phyloP scores from a whole-genome alignment of 2,797 vertebrate genomes.

The Sphenodon punctatus region DNA sequence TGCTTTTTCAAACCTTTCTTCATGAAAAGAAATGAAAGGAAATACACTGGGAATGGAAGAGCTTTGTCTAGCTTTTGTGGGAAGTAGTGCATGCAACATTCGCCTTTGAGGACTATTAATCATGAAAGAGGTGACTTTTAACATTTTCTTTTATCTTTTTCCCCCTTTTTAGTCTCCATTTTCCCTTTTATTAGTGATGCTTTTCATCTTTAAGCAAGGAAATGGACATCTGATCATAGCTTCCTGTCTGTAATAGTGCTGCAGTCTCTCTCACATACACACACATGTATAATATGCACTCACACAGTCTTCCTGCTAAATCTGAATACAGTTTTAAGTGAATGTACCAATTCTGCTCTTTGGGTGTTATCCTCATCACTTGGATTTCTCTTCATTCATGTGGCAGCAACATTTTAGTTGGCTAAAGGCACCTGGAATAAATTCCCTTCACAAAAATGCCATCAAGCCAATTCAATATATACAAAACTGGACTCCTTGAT shows the following conservation, averaged over 20 bases:
- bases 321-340: background rate
- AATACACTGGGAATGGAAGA: background rate
- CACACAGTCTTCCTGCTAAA: background rate
- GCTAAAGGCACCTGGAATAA: background rate
- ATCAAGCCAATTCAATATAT: background rate
- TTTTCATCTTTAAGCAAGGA: conserved; percentile 38
- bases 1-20: conserved; percentile 87
- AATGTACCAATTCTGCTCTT: conserved; percentile 9
- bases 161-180: conserved; percentile 28
- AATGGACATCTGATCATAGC: background rate
- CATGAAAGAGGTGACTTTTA: conserved; percentile 36
- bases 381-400: background rate
- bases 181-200: conserved; percentile 18
- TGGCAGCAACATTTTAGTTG: background rate
- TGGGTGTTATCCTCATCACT: background rate
- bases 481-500: background rate
- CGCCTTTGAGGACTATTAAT: conserved; percentile 44
- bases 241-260: conserved; percentile 15
- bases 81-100: conserved; percentile 40
- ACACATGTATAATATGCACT: accelerated
- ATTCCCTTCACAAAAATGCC: background rate
- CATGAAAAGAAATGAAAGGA: conserved; percentile 65
- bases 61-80: conserved; percentile 3
- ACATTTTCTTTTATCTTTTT: conserved; percentile 10
- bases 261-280: conserved; percentile 1